Conservation (phyloP, 2,113 vertebrate genomes). For the Serilophus lunatus region DNA sequence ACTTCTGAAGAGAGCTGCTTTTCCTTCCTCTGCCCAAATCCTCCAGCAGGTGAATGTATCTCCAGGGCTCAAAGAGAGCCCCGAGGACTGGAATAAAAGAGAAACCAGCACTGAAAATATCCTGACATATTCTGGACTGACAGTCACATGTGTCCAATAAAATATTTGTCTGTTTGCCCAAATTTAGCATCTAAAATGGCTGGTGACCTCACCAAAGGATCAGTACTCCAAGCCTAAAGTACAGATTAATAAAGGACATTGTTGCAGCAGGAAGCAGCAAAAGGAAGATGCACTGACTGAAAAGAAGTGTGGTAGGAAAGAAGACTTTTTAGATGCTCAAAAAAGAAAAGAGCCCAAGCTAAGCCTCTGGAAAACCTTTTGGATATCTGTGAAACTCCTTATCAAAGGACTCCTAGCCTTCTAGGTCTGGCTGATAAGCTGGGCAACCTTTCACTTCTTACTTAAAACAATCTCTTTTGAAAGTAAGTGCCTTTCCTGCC, state of each 20-base stretch:
- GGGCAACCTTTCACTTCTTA: background rate
- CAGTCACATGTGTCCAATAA: background rate
- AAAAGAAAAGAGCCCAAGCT: background rate
- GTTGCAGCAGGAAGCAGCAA: background rate
- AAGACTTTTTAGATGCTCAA: background rate
- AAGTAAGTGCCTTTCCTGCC: background rate
- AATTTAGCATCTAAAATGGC: background rate
- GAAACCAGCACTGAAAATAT: background rate
- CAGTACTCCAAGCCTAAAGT: accelerated
- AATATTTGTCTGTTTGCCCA: background rate
- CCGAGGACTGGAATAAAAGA: background rate
- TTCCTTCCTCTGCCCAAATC: background rate
- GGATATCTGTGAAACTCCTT: background rate
- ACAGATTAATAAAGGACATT: background rate
- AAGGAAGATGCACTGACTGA: background rate
- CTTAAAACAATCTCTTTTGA: background rate
- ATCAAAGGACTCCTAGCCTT: background rate
- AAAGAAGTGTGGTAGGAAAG: background rate
- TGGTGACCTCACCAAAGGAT: background rate
- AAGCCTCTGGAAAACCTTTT: background rate
- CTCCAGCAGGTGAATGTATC: background rate
- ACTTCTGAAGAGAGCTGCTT: background rate
- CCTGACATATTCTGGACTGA: background rate
- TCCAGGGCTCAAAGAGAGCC: background rate
- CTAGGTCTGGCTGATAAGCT: background rate